Conservation (phyloP, 2,888 invertebrate species). For the Malthinus flaveolus region DNA sequence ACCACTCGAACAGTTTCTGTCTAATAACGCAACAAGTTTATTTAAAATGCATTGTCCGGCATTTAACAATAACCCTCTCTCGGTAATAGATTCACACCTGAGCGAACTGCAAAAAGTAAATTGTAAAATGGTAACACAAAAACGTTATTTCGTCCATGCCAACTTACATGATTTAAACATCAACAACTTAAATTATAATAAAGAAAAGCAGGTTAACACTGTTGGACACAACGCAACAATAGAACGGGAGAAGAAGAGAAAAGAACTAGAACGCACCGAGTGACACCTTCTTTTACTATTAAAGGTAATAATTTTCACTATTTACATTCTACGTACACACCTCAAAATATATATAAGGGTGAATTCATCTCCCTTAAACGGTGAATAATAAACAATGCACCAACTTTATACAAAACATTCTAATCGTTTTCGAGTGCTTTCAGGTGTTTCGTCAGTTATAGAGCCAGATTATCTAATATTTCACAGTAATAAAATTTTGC, state of each 20-base stretch:
- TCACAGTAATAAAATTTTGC: conserved; percentile 2
- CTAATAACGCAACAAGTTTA: conserved; percentile 7
- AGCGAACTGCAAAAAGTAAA: conserved; percentile 3
- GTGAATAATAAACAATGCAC: conserved; percentile 37
- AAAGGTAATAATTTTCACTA: conserved; percentile 41
- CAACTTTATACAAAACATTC: conserved; percentile 43
- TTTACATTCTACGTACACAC: conserved; percentile 31
- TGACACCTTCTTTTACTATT: conserved; percentile 37
- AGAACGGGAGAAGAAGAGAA: conserved; percentile 1
- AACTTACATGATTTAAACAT: conserved; percentile 25
- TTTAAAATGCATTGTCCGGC: conserved; percentile 2
- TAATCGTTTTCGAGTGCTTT: conserved; percentile 53
- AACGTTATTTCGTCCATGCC: conserved; percentile 10
- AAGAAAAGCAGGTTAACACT: conserved; percentile 17
- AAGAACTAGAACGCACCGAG: conserved; percentile 33
- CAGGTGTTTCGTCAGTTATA: conserved; percentile 42
- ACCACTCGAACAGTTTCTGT: conserved; percentile 7
- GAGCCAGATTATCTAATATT: not conserved
- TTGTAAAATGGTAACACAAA: conserved; percentile 1
- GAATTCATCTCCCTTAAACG: conserved; percentile 36
- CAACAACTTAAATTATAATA: conserved; percentile 12
- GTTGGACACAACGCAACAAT: conserved; percentile 19
- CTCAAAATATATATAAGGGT: conserved; percentile 20
- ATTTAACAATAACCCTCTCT: not conserved
- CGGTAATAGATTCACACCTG: conserved; percentile 5